Conservation (phyloP, 2,888 invertebrate species). For the Carpatolechia fugitivella region DNA sequence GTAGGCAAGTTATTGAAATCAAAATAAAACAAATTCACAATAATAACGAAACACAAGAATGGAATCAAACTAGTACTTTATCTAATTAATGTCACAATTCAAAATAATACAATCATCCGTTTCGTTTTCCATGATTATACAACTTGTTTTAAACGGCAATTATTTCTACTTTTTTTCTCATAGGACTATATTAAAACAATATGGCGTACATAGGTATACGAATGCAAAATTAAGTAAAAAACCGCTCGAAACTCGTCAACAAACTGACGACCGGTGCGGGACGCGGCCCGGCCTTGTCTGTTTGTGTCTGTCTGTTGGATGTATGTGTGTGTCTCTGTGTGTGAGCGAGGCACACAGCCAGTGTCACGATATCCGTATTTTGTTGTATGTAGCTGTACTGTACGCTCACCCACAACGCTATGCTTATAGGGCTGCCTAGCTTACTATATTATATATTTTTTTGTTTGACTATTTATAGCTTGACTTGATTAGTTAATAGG, state of each 20-base stretch:
- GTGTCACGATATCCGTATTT: slow-evolving; percentile 42
- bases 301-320: slow-evolving; percentile 35
- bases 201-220: slow-evolving; percentile 63
- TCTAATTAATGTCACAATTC: neutral
- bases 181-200: slow-evolving; percentile 66
- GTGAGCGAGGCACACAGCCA: slow-evolving; percentile 33
- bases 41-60: too few relatives aligned
- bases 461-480: too few relatives aligned
- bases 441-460: too few relatives aligned
- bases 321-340: slow-evolving; percentile 55
- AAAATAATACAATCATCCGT: too few relatives aligned
- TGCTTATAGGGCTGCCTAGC: slow-evolving; percentile 56
- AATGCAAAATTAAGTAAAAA: slow-evolving; percentile 64
- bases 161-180: too few relatives aligned
- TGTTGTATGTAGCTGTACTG: too few relatives aligned
- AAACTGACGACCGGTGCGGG: slow-evolving; percentile 54
- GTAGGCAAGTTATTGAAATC: too few relatives aligned
- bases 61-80: neutral
- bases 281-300: slow-evolving; percentile 61
- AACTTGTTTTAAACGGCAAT: too few relatives aligned
- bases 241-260: slow-evolving; percentile 48
- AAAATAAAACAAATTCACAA: too few relatives aligned
- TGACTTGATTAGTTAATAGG: too few relatives aligned
- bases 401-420: slow-evolving; percentile 68
- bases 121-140: too few relatives aligned